Conservation (phyloP, 2,113 vertebrate genomes). For the Oryzias curvinotus region DNA sequence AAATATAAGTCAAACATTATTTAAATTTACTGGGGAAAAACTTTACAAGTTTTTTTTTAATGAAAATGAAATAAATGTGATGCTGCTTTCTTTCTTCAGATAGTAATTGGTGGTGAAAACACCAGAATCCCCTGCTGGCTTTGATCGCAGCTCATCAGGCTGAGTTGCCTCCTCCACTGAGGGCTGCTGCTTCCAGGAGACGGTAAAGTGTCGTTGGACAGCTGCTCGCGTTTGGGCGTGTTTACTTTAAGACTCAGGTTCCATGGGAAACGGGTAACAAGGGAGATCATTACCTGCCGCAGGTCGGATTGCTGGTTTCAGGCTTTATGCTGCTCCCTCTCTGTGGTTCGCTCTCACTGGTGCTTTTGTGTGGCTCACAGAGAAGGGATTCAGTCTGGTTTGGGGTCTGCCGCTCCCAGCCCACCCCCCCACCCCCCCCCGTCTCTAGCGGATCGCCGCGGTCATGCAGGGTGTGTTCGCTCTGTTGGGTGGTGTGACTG, state of each 20-base stretch:
- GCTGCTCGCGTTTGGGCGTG: slow-evolving; percentile 34
- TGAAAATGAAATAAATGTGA: too few relatives aligned
- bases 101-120: too few relatives aligned
- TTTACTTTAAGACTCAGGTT: slow-evolving; percentile 40
- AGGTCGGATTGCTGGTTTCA: slow-evolving; percentile 34
- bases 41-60: too few relatives aligned
- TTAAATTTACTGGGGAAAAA: too few relatives aligned
- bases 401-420: slow-evolving; percentile 52
- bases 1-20: too few relatives aligned
- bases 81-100: too few relatives aligned
- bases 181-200: slow-evolving; percentile 33
- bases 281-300: slow-evolving; percentile 64
- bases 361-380: slow-evolving; percentile 69
- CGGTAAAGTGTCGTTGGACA: slow-evolving; percentile 15
- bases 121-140: too few relatives aligned
- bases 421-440: slow-evolving; percentile 12
- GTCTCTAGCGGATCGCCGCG: slow-evolving; percentile 37
- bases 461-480: slow-evolving; percentile 54
- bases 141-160: neutral
- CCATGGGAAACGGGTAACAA: slow-evolving; percentile 65
- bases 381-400: slow-evolving; percentile 71
- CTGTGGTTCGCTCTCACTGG: slow-evolving; percentile 70
- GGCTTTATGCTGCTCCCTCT: slow-evolving; percentile 28
- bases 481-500: slow-evolving; percentile 48
- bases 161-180: slow-evolving; percentile 5